Conservation (phyloP, 2,888 invertebrate genomes). For the Odontothrips loti region DNA sequence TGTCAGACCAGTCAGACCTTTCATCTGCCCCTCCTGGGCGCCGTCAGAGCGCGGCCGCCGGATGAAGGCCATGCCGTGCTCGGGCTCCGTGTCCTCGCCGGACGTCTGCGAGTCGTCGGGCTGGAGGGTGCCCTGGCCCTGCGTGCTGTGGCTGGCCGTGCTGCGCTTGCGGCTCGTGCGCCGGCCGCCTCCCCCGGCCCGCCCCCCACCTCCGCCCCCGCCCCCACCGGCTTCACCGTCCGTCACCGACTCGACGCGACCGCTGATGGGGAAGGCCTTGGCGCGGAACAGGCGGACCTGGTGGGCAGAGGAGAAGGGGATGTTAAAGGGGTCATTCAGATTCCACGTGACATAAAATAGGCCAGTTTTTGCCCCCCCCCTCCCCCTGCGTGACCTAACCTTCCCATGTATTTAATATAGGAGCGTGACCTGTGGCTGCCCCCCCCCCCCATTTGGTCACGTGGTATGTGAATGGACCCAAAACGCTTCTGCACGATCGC, state of each 20-base stretch:
- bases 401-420: too few species aligned
- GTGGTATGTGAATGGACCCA: too few species aligned
- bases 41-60: slow-evolving; percentile 33
- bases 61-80: slow-evolving; percentile 54
- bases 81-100: slow-evolving; percentile 57
- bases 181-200: slow-evolving; percentile 46
- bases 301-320: not conserved
- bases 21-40: not conserved
- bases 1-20: too few species aligned
- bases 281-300: slow-evolving; percentile 47
- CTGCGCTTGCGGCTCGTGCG: slow-evolving; percentile 45
- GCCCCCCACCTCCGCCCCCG: slow-evolving; percentile 46
- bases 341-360: too few species aligned
- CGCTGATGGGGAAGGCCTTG: slow-evolving; percentile 54
- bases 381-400: too few species aligned
- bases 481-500: too few species aligned
- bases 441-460: too few species aligned
- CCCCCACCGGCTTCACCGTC: slow-evolving; percentile 37
- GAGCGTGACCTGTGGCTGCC: too few species aligned
- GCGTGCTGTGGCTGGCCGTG: slow-evolving; percentile 41
- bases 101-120: slow-evolving; percentile 54
- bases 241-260: not conserved
- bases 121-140: slow-evolving; percentile 27
- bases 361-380: too few species aligned
- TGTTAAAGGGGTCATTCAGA: too few species aligned